Evolutionary conservation across 2,797 vertebrate species (phyloP).

Genomic region (Podargus strigoides): DNA sequence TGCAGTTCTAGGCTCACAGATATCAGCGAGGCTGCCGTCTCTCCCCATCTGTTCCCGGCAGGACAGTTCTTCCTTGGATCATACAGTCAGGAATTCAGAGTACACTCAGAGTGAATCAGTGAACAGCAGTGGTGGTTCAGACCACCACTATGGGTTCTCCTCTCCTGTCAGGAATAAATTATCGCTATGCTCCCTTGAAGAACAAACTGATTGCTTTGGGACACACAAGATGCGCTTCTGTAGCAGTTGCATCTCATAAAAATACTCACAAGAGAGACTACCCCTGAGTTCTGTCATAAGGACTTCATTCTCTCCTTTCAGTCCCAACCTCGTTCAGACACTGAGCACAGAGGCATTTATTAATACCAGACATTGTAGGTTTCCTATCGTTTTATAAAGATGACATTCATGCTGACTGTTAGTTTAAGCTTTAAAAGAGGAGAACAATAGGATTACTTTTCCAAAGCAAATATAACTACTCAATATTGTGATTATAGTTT

Average conservation of each 20-base stretch:
- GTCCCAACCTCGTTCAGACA: background rate
- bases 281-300: conserved; percentile 23
- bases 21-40: background rate
- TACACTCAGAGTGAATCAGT: background rate
- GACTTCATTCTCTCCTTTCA: conserved; percentile 32
- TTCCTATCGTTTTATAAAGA: conserved; percentile 46
- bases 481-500: conserved; percentile 39
- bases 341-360: conserved; percentile 42
- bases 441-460: conserved; percentile 58
- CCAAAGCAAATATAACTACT: conserved; percentile 56
- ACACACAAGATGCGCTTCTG: background rate
- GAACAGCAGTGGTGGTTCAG: background rate
- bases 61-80: background rate
- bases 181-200: background rate
- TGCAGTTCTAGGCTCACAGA: background rate
- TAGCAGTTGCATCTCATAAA: conserved; percentile 36
- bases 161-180: conserved; percentile 26
- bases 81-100: background rate
- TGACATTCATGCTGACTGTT: conserved; percentile 58
- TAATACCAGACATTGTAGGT: conserved; percentile 51
- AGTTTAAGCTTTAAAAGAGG: conserved; percentile 52
- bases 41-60: background rate
- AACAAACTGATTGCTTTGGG: background rate
- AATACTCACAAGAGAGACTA: background rate
- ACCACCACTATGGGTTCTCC: background rate